Base-by-base conservation (phyloP, 2,113 vertebrate genomes). In the Ranitomeya variabilis region DNA sequence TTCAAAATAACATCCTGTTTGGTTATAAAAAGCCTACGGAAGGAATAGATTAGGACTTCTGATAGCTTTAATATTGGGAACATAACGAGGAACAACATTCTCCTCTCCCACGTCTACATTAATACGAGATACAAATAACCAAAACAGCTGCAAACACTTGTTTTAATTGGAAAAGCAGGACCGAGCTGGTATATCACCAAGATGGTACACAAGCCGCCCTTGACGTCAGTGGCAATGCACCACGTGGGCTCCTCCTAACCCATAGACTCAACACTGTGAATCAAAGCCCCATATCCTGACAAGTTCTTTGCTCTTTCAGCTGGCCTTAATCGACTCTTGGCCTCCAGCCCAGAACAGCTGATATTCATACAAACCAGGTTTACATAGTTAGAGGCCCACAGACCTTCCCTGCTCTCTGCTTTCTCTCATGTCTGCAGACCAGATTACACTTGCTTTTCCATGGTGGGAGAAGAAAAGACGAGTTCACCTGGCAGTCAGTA, bases 281-380 rank as follows among this genome's bases (percentile, higher is more conserved):
- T 85, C 81, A 19, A 31, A 77, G 82, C 71, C 54, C 7, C 51
- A n/a, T 69, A 59, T 77, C 82, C 73, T 88, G 71, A 83, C 80
- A 54, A 66, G 67, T 83, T 83, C 71, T 54, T 60, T 74, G 86
- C 86, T 73, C 87, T 89, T 85, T 89, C 87, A 89, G 73, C 73
- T 89, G 87, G 81, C 87, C 87, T 89, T 67, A 89, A 85, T 85
- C 73, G 87, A 89, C 87, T 78, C 37, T 77, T 89, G 87, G 87
- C 81, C 59, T 10, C 14, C 15, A 54, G 71, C 87, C 87, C 87
- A 89, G 81, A 89, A 89, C 87, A 89, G 87, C 87, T 89, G 87
- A 89, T 84, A 85, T 79, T 89, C 87, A 89, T 85, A 89, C 84
- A 85, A 89, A 89, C 81, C 87, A 89, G 87, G 82, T 89, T 89